Base-by-base conservation (phyloP, 37 sponge, comb jelly and placozoan genomes). In the Bolinopsis microptera region DNA sequence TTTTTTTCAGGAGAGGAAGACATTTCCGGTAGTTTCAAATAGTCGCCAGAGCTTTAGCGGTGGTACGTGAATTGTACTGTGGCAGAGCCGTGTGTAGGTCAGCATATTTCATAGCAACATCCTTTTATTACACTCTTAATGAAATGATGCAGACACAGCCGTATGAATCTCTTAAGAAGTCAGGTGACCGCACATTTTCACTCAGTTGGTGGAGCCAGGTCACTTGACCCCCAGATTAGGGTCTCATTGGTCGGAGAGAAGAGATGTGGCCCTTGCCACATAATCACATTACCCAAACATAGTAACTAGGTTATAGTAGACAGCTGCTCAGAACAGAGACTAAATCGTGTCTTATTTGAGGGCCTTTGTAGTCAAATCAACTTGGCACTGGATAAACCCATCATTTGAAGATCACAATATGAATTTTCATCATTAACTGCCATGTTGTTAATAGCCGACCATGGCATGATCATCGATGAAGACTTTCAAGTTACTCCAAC, bases 221-320 rank as follows among this genome's bases (percentile, higher is more conserved):
- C 74, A 70, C 74, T 22, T 70, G 74, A 70, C 74, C 25, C 74
- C 16, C 5, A n/a, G 24, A 3, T 22, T 22, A 22, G 24, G 26
- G 30, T 22, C 74, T 22, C 74, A 70, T 70, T 70, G 74, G 74
- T 70, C 2, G 74, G 30, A 70, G 30, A 70, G 74, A 28, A 26
- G 74, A 70, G 74, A 2, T n/a, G 30, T 70, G 74, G 74, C 30
- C 1, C 5, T 2, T 9, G 74, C 74, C 74, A 70, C 74, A 28
- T 70, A 70, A 70, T 70, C 74, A 22, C 30, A 70, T 70, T 26
- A 70, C 30, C 74, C 74, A 70, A 70, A 70, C 74, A 70, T 70
- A 70, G 26, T 70, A 70, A 70, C 74, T 8, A 28, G 30, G 74
- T 70, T 70, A 70, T 70, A 28, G 74, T 22, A 70, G 74, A 70